Conservation (phyloP, 2,888 invertebrate species). For the Leptinotarsa peninsularis region DNA sequence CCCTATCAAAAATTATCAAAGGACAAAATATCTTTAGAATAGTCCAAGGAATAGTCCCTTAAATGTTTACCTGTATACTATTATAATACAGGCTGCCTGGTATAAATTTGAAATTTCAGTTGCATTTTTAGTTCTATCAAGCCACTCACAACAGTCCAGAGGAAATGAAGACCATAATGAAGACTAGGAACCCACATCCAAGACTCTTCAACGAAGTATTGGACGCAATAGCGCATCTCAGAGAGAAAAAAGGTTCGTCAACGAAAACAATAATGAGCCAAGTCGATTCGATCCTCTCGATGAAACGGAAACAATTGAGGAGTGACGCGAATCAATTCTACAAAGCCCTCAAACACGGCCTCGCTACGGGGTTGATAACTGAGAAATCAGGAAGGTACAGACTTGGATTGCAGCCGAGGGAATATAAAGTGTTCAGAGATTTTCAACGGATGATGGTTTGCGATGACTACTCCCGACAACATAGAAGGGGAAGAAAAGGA, state of each 20-base stretch:
- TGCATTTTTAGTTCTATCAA: neutral
- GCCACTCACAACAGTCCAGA: no score
- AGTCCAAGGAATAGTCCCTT: no score
- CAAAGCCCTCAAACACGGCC: slow-evolving; percentile 50
- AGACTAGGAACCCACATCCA: slow-evolving; percentile 35
- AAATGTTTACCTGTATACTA: no score
- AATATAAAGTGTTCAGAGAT: slow-evolving; percentile 45
- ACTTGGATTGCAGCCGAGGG: slow-evolving; percentile 44
- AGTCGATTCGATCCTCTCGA: slow-evolving; percentile 39
- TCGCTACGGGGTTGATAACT: slow-evolving; percentile 42
- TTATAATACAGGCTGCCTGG: no score
- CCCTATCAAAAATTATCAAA: no score
- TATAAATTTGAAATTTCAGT: no score
- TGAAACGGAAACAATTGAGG: slow-evolving; percentile 37
- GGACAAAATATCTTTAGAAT: no score
- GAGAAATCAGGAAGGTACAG: slow-evolving; percentile 49
- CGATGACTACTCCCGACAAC: neutral
- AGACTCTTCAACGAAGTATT: slow-evolving; percentile 50
- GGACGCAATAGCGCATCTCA: slow-evolving; percentile 52
- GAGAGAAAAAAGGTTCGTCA: slow-evolving; percentile 49
- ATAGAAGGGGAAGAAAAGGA: slow-evolving; percentile 26
- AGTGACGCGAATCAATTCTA: slow-evolving; percentile 47
- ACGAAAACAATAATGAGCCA: slow-evolving; percentile 49
- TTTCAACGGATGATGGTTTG: slow-evolving; percentile 31
- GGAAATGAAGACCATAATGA: neutral